Base-by-base conservation (phyloP, 2,797 vertebrate genomes). In the Nannoperca australis region DNA sequence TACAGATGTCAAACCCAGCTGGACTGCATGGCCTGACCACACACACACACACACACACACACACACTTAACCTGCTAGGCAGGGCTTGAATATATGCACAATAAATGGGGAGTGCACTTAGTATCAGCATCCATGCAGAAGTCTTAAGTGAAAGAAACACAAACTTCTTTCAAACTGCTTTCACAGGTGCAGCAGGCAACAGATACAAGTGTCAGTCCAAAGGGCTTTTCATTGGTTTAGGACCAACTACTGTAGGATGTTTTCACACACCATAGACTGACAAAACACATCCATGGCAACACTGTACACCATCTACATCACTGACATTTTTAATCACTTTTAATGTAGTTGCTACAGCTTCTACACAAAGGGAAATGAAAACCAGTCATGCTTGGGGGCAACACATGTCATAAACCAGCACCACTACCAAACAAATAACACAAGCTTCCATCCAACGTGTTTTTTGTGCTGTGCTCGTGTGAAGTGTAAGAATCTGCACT, bases 21-120 rank as follows among this genome's bases (percentile, higher is more conserved):
- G 86, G 54, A 51, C 66, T 15, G 45, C 34, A 51, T 5, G 38
- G 36, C 42, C 70, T 76, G 2, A 55, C 34, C 49, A 17, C 30
- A 51, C 70, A 51, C 70, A 74, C 79, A 75, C 73, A 51, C 70
- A 74, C 79, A 75, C 73, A n/a, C 49, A 17, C 30, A 51, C 70
- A 51, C 70, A 74, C 79, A 75, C 73, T 68, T 71, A 51, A 78
- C 59, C 76, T 27, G 60, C 63, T 44, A 72, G 20, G 61, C 51
- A 51, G 24, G 20, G 58, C 47, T 71, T 73, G 56, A 77, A 70
- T 59, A 75, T 84, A 84, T 62, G 70, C 47, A 30, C 88, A 76
- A 79, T 62, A 69, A 67, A 86, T 51, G 73, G 10, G 60, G 40
- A 74, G 78, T 51, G 78, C 86, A 86, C 89, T 90, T 87, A 79